Conservation (phyloP, 2,797 vertebrate species). For the Phataginus tetradactyla region DNA sequence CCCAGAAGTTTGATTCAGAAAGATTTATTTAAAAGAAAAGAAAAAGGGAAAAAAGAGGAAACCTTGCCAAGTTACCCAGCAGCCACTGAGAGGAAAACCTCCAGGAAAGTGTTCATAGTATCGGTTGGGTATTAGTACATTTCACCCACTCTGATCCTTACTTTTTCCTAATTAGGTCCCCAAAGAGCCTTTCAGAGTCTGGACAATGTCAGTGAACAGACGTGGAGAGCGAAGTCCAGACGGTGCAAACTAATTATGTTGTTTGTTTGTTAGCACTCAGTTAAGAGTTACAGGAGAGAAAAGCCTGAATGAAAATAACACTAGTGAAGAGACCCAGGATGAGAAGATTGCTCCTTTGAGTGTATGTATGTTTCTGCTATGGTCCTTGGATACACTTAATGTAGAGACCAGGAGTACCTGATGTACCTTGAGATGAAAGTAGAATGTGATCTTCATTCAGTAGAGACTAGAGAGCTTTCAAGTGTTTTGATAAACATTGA, state of each 20-base stretch:
- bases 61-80: neutral
- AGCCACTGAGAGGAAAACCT: neutral
- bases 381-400: neutral
- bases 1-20: neutral
- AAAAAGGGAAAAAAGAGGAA: neutral
- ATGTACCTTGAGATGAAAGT: neutral
- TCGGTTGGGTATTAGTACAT: neutral
- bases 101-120: neutral
- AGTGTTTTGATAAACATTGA: neutral
- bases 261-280: slow-evolving; percentile 73
- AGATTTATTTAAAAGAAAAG: neutral
- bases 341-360: neutral
- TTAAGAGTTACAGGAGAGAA: slow-evolving; percentile 19
- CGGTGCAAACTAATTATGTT: slow-evolving; percentile 24
- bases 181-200: neutral
- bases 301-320: neutral
- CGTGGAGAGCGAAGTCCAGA: neutral
- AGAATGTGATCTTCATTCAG: neutral
- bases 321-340: slow-evolving; percentile 43
- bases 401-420: neutral
- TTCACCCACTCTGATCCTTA: neutral
- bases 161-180: neutral
- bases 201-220: neutral
- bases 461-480: neutral
- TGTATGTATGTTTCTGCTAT: slow-evolving; percentile 72